Base-by-base conservation (phyloP, 1,140 invertebrate genomes). In the Meloidogyne floridensis region DNA sequence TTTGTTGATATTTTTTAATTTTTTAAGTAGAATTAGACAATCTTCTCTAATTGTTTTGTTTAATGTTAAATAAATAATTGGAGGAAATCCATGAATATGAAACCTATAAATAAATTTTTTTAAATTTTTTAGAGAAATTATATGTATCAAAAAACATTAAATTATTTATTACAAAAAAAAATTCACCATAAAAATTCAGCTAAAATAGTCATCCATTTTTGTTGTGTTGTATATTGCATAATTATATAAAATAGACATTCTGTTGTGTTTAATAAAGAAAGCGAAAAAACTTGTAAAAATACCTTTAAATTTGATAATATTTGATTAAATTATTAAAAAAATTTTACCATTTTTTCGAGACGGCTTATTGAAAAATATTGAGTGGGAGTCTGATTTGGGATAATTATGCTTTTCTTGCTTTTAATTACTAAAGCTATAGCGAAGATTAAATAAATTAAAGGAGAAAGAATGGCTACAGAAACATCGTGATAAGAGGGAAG, bases 31-130 rank as follows among this genome's bases (percentile, higher is more conserved):
- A 13, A 73, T 15, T 3, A 42, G 3, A 13, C 72, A 73, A 32
- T 77, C 75, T n/a, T 65, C 54, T 15, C 75, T 54, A 13, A 77
- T 65, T 65, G 75, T 77, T 59, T 77, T 77, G 13, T 77, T 77
- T 20, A 77, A 42, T 6, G 54, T 20, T 65, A 77, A 59, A 20
- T 77, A 77, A 32, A 77, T 77, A 11, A 77, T 77, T 32, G 75
- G 75, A n/a, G 75, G 75, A 70, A 77, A 11, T 9, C 75, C 75
- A 47, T 73, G 72, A 73, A 18, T 18, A n/a, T 73, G 72, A 15
- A 73, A 15, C 72, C 72, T 73, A 13, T 20, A 11, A 15, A 15
- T 15, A 73, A 47, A 1, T 6, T 8, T 6, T 6, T 47, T 6
- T 47, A 4, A 6, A 47, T 47, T 47, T 47, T 47, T 47, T 47